phyloP scores from a whole-genome alignment of 1,140 invertebrate species.

The Venturia canescens region DNA sequence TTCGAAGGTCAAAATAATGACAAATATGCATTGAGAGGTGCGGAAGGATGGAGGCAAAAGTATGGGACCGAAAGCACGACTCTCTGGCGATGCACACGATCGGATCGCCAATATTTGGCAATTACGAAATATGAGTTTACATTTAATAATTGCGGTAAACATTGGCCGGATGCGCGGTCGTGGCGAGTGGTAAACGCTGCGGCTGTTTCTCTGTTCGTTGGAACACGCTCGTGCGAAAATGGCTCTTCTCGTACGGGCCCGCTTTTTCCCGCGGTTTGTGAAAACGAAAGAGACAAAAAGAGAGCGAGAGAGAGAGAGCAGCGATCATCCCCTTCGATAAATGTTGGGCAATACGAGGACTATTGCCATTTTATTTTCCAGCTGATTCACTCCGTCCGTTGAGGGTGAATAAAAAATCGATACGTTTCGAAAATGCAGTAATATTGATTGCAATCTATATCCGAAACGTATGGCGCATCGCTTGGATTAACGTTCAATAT shows the following conservation, averaged over 20 bases:
- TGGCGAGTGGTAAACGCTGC: slow-evolving; percentile 31
- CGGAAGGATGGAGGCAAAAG: slow-evolving; percentile 51
- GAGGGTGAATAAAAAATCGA: slow-evolving; percentile 32
- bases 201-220: neutral
- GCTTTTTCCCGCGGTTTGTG: slow-evolving; percentile 4
- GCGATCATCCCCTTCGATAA: slow-evolving; percentile 36
- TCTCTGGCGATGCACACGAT: slow-evolving; percentile 26
- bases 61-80: slow-evolving; percentile 26
- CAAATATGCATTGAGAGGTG: slow-evolving; percentile 30
- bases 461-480: neutral
- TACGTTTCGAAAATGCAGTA: slow-evolving; percentile 17
- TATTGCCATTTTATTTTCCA: slow-evolving; percentile 40
- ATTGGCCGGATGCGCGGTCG: slow-evolving; percentile 60
- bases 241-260: neutral
- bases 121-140: slow-evolving; percentile 63
- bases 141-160: slow-evolving; percentile 76
- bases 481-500: neutral
- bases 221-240: neutral
- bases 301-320: neutral
- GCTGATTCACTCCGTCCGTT: slow-evolving; percentile 22
- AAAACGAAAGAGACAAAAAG: slow-evolving; percentile 33
- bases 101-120: slow-evolving; percentile 55
- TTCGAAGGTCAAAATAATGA: too few species aligned
- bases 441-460: slow-evolving; percentile 23
- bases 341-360: neutral